Conservation (phyloP, 2,113 vertebrate species). For the Thymallus thymallus region DNA sequence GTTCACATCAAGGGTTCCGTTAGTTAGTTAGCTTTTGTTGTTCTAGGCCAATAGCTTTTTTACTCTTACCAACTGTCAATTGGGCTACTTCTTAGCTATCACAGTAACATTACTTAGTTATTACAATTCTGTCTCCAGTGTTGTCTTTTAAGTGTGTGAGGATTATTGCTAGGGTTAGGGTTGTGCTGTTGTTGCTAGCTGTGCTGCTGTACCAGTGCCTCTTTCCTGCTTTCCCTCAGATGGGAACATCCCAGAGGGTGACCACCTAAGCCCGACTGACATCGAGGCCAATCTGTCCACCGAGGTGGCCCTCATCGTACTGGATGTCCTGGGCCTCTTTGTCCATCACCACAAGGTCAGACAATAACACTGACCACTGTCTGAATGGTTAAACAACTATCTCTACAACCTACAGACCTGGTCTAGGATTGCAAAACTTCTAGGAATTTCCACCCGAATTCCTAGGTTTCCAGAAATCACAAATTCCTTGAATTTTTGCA, state of each 20-base stretch:
- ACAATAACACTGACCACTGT: neutral
- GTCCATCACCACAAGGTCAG: constrained; percentile 89
- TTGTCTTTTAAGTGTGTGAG: too few species aligned
- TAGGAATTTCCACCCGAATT: too few species aligned
- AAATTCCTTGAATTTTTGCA: too few species aligned
- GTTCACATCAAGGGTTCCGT: too few species aligned
- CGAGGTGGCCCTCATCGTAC: constrained; percentile 89
- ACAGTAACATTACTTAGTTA: too few species aligned
- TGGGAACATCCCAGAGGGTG: constrained; percentile 83
- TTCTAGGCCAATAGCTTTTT: neutral
- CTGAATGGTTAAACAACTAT: too few species aligned
- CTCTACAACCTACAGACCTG: neutral
- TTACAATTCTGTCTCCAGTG: too few species aligned
- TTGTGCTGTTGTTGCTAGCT: neutral
- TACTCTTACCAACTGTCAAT: too few species aligned
- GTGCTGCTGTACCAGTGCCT: constrained; percentile 1
- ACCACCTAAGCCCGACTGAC: constrained; percentile 86
- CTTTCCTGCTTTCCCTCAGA: constrained; percentile 44
- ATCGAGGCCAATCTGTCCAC: constrained; percentile 92
- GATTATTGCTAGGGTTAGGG: neutral
- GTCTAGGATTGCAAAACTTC: neutral
- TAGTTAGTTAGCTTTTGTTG: too few species aligned
- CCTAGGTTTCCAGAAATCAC: too few species aligned
- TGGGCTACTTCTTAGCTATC: too few species aligned
- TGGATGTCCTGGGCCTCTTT: constrained; percentile 91